phyloP scores from a whole-genome alignment of 2,797 vertebrate genomes.

The Clarias laeviceps region DNA sequence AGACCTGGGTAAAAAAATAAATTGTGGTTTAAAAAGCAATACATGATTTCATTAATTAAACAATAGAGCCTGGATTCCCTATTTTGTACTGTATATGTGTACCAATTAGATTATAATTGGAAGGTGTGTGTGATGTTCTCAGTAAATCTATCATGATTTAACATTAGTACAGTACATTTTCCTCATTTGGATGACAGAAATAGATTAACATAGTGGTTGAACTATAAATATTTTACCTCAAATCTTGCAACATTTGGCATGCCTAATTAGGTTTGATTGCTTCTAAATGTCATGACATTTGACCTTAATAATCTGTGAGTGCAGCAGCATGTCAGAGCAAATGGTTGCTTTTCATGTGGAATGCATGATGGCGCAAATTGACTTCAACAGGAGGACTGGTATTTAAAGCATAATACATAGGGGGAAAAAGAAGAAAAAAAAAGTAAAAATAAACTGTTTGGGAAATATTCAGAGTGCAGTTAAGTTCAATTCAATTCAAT shows the following conservation, averaged over 20 bases:
- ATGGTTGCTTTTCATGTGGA: conserved; percentile 29
- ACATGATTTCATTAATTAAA: conserved; percentile 1
- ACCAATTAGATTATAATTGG: background rate
- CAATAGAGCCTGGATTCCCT: background rate
- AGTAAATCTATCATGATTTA: background rate
- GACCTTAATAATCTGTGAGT: conserved; percentile 23
- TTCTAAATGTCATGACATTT: conserved; percentile 41
- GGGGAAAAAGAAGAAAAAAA: too few species aligned
- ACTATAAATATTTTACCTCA: conserved; percentile 7
- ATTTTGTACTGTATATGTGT: background rate
- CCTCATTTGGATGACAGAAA: background rate
- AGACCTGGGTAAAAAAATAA: background rate
- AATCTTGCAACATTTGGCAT: conserved; percentile 14
- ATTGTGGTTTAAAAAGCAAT: background rate
- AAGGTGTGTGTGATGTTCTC: background rate
- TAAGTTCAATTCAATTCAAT: background rate
- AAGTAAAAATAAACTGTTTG: background rate
- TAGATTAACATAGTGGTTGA: background rate
- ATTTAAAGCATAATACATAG: conserved; percentile 16
- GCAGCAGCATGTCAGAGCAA: conserved; percentile 18
- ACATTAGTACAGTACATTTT: background rate
- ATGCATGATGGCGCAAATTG: background rate
- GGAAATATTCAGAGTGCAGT: background rate
- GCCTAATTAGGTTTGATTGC: conserved; percentile 21
- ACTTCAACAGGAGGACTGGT: conserved; percentile 6